phyloP scores from a whole-genome alignment of 1,140 invertebrate species.

The Globodera ellingtonae region DNA sequence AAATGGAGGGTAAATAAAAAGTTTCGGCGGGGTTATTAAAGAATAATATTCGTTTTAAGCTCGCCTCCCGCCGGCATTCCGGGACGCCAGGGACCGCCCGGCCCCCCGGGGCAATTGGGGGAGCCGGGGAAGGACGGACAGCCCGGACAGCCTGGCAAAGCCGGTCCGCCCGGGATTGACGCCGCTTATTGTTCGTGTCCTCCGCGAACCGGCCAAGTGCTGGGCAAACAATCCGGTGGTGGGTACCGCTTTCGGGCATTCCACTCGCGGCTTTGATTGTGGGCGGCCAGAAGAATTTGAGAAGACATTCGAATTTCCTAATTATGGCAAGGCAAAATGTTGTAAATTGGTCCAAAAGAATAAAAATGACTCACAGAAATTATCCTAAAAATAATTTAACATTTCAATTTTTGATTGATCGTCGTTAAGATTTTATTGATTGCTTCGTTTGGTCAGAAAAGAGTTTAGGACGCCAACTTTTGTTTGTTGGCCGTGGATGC shows the following conservation, averaged over 20 bases:
- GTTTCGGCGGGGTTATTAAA: not conserved
- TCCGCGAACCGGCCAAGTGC: conserved; percentile 18
- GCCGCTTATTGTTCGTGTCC: conserved; percentile 34
- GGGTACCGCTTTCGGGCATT: conserved; percentile 7
- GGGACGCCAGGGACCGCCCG: conserved; percentile 25
- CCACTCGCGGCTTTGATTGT: not conserved
- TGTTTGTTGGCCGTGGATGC: too few relatives aligned
- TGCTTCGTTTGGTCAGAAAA: too few relatives aligned
- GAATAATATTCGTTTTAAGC: not conserved
- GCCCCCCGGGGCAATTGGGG: conserved; percentile 29
- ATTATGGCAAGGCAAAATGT: too few relatives aligned
- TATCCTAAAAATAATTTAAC: too few relatives aligned
- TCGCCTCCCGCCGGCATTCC: conserved; percentile 14
- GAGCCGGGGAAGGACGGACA: conserved; percentile 27
- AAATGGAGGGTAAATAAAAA: conserved; percentile 1
- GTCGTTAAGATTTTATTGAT: too few relatives aligned
- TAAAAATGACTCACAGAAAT: too few relatives aligned
- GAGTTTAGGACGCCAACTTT: too few relatives aligned
- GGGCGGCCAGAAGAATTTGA: too few relatives aligned
- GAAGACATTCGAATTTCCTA: too few relatives aligned
- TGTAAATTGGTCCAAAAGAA: too few relatives aligned
- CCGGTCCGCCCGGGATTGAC: conserved; percentile 38
- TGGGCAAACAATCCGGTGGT: not conserved
- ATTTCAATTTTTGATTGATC: too few relatives aligned
- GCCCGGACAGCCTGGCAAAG: conserved; percentile 23